Evolutionary conservation across 2,797 vertebrate species (phyloP), one percentile per base, ranked within the genome.

Genomic region (Holocentrus rufus): DNA sequence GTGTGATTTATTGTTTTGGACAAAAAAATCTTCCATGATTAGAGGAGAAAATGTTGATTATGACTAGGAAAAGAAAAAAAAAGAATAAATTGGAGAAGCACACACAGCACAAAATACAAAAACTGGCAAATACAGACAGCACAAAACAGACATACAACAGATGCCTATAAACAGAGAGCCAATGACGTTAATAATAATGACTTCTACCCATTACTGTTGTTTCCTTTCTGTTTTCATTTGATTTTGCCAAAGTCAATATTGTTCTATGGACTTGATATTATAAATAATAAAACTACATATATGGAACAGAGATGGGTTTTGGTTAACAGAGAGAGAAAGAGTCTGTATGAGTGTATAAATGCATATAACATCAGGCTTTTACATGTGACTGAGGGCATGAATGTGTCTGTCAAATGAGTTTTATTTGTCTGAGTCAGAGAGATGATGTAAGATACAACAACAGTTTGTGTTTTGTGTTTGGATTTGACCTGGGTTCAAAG

Each of bases 201-300:
- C 71, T 85, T 87, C 85, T 71, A 75, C 72, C 65, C 82, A 88
- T 89, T 87, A 82, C 58, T 86, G 84, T 90, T 73, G 74, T 83
- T 87, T 84, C 72, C 50, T 88, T 88, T 90, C 67, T 83, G 81
- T 87, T 90, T 82, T 85, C 30, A 72, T 86, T 91, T 89, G 36
- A 82, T 90, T 92, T 92, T 90, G 89, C 91, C 90, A 92, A 93
- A 93, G 90, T 92, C 84, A 88, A 83, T 90, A 91, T 90, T 92
- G 91, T 91, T 93, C 89, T 91, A 86, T 91, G 88, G 83, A 91
- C 85, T 91, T 92, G 89, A 91, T 91, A 90, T 66, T 25, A 42
- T 90, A 83, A 91, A 91, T 89, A 91, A 90, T 90, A 92, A 92
- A 90, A 87, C 42, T 76, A 88, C 78, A 91, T 87, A 84, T 90